Base-by-base conservation (phyloP, 2,888 invertebrate species). In the Noctua janthe region DNA sequence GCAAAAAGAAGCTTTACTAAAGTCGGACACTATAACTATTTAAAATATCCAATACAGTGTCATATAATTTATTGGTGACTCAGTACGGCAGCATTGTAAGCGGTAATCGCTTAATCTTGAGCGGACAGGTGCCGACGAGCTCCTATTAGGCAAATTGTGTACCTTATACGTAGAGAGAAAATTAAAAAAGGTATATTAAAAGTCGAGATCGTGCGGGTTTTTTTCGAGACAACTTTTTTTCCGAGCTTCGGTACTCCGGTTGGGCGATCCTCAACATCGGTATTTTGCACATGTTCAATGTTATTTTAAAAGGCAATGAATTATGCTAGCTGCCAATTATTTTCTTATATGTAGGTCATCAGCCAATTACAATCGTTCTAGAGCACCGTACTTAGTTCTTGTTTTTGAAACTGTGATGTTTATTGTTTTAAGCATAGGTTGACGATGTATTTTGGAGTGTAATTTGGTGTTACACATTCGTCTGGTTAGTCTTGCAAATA, bases 31-130 rank as follows among this genome's bases (percentile, higher is more conserved):
- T 74, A 71, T 84, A 87, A 76, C 81, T 84, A 91, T 90, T 91
- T 86, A 87, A 91, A 90, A 90, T 90, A 90, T 90, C 89, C 91
- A 87, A 90, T 90, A 86, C 84, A 91, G 92, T 91, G 92, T 92
- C 92, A 90, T 91, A 92, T 92, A 91, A 93, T 93, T 93, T 93
- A 93, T 92, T 92, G 88, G 87, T 86, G 71, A 82, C 85, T 89
- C 88, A 81, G 83, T 85, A 81, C 80, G 81, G 74, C 72, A 76
- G 80, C 89, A 89, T 87, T 90, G 89, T 87, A 81, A 75, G 69
- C 69, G 80, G 87, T 94, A 94, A 94, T 94, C 93, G 92, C 94
- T 94, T 94, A 92, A 94, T 94, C 94, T 93, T 76, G 80, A 83
- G 76, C 64, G 82, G 91, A 89, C 94, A 93, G 92, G 91, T 93